These are phyloP conservation scores for Synanthedon myopaeformis DNA, from an alignment of 2,888 invertebrate species.

Conservation along the genomic window DNA sequence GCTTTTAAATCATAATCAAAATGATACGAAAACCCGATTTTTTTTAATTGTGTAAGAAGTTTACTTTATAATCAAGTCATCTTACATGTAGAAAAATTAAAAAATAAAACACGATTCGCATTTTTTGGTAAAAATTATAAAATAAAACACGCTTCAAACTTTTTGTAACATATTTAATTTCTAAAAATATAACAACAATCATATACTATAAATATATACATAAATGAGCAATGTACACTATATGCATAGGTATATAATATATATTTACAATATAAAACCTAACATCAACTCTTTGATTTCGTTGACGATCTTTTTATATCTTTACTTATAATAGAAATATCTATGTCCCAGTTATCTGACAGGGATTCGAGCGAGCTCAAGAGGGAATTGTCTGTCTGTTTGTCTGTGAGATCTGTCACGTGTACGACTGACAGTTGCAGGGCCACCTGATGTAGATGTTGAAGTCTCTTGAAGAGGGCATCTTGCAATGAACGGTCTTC, in stretches of 20 bases:
- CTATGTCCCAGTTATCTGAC: slow-evolving; percentile 44
- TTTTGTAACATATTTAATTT: slow-evolving; percentile 36
- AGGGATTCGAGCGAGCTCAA: slow-evolving; percentile 33
- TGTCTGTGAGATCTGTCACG: slow-evolving; percentile 37
- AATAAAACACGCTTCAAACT: slow-evolving; percentile 21
- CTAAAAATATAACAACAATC: slow-evolving; percentile 53
- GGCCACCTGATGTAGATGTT: slow-evolving; percentile 44
- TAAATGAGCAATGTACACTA: slow-evolving; percentile 57
- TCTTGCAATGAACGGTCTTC: slow-evolving; percentile 32
- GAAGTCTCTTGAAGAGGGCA: slow-evolving; percentile 45
- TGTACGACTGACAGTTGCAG: slow-evolving; percentile 47
- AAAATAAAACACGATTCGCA: too few species aligned
- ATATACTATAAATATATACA: slow-evolving; percentile 32
- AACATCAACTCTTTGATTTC: slow-evolving; percentile 24
- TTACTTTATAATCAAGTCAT: too few species aligned
- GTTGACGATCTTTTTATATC: slow-evolving; percentile 17
- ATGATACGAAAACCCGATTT: too few species aligned
- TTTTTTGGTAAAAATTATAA: too few species aligned
- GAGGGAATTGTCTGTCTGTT: slow-evolving; percentile 26
- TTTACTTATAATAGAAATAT: slow-evolving; percentile 34
- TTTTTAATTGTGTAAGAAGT: too few species aligned
- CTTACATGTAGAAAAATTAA: too few species aligned
- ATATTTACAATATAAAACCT: slow-evolving; percentile 6
- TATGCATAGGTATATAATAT: slow-evolving; percentile 32
- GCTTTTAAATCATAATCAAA: too few species aligned